Evolutionary conservation across 2,113 vertebrate genomes (phyloP).

Genomic region (Clarias magur): DNA sequence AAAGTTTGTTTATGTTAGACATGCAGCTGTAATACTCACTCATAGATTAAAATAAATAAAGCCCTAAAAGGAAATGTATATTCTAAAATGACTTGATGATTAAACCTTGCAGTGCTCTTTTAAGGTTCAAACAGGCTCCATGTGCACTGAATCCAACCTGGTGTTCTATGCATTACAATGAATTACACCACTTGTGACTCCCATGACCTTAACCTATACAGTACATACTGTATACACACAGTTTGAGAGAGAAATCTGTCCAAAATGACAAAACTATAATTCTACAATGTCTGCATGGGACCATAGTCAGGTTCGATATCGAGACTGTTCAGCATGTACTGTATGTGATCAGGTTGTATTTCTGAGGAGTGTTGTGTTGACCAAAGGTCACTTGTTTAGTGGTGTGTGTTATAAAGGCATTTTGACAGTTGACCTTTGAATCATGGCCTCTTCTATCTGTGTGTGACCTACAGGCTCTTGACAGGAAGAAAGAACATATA

Average conservation of each 20-base stretch:
- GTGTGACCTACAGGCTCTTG: slow-evolving; percentile 68
- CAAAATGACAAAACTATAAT: background rate
- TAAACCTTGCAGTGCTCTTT: background rate
- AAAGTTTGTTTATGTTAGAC: too few relatives aligned
- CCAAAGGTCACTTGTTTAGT: slow-evolving; percentile 64
- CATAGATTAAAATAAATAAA: background rate
- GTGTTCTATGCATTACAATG: background rate
- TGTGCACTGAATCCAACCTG: background rate
- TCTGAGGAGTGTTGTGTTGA: slow-evolving; percentile 44
- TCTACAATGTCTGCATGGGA: background rate
- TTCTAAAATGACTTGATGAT: background rate
- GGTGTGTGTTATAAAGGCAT: slow-evolving; percentile 62
- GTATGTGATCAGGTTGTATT: background rate
- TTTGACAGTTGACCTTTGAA: slow-evolving; percentile 75
- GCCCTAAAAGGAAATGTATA: background rate
- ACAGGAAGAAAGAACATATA: background rate
- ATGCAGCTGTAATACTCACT: background rate
- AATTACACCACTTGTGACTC: too few relatives aligned
- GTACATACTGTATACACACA: background rate
- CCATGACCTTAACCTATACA: too few relatives aligned
- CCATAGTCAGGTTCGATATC: background rate
- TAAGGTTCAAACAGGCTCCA: background rate
- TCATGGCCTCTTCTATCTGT: slow-evolving; percentile 62
- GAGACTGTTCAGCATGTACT: background rate
- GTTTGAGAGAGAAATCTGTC: background rate